Conservation (phyloP, 2,888 invertebrate species). For the Anthrax anthrax region DNA sequence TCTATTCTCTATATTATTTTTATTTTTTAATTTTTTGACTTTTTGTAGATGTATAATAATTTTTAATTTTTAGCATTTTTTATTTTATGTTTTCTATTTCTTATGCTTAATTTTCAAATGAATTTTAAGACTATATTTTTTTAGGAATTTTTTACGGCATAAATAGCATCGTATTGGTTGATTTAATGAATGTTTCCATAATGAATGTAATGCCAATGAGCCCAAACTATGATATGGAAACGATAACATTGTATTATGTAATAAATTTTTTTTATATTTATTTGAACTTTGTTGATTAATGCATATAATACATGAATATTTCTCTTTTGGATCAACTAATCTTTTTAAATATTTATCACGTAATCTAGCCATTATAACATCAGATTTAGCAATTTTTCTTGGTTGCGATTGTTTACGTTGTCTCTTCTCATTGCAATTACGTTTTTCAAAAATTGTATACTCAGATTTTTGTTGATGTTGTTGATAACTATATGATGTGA, state of each 20-base stretch:
- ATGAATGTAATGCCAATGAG: conserved; percentile 36
- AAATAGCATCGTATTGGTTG: conserved; percentile 17
- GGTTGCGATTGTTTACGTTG: conserved; percentile 38
- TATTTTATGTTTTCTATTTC: not conserved
- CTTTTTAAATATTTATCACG: conserved; percentile 34
- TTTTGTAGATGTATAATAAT: no score
- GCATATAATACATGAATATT: conserved; percentile 27
- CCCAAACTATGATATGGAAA: conserved; percentile 37
- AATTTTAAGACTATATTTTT: conserved; percentile 25
- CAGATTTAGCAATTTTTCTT: conserved; percentile 27
- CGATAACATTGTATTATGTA: not conserved
- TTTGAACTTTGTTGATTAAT: conserved; percentile 11
- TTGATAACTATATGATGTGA: not conserved
- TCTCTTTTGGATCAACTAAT: conserved; percentile 27
- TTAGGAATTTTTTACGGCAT: conserved; percentile 23
- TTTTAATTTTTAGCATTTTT: not conserved
- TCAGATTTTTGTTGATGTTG: conserved; percentile 7
- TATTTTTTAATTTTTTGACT: no score
- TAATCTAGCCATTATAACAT: conserved; percentile 25
- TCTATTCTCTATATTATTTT: no score
- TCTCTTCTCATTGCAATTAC: not conserved
- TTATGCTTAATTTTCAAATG: conserved; percentile 22
- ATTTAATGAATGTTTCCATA: conserved; percentile 36
- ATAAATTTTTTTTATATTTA: not conserved
- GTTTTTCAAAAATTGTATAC: no score